Percentiles rank a stretch among this genome's conserved stretches.
Conservation (phyloP, 2,113 vertebrate species). For the Campylorhamphus procurvoides region DNA sequence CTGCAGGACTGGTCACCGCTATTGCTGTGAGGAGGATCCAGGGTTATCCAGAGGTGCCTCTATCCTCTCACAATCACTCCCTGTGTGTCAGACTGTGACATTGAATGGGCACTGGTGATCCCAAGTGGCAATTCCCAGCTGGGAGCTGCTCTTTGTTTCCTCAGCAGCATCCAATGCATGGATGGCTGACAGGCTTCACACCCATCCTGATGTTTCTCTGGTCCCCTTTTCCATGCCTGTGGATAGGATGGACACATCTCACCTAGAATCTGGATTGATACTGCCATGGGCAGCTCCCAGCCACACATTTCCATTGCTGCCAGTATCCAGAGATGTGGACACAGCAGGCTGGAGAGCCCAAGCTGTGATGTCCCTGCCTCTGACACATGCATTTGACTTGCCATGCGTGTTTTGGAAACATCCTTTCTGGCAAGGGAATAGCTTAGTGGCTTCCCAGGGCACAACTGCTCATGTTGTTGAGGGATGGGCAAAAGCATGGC, state of each 20-base stretch:
- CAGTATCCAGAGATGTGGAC: rapidly evolving
- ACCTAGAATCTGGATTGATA: rapidly evolving
- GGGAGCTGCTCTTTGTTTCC: not conserved
- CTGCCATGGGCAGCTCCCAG: not conserved
- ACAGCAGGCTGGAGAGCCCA: not conserved
- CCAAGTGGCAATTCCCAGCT: not conserved
- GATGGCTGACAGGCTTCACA: not conserved
- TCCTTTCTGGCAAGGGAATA: not conserved
- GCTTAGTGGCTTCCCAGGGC: not conserved
- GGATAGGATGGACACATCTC: not conserved
- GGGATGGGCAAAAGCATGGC: rapidly evolving
- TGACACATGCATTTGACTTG: not conserved
- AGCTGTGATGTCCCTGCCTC: not conserved
- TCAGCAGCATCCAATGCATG: not conserved
- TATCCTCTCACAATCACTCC: rapidly evolving
- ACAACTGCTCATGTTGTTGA: not conserved
- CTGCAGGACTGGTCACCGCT: not conserved
- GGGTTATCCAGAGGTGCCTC: not conserved
- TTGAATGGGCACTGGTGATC: not conserved
- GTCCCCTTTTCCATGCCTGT: not conserved
- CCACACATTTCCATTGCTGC: rapidly evolving
- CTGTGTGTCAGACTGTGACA: rapidly evolving
- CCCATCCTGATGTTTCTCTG: rapidly evolving
- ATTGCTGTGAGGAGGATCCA: rapidly evolving
- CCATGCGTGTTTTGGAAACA: not conserved